Conservation (phyloP, 2,888 invertebrate genomes). For the Azorinus chamasolen region DNA sequence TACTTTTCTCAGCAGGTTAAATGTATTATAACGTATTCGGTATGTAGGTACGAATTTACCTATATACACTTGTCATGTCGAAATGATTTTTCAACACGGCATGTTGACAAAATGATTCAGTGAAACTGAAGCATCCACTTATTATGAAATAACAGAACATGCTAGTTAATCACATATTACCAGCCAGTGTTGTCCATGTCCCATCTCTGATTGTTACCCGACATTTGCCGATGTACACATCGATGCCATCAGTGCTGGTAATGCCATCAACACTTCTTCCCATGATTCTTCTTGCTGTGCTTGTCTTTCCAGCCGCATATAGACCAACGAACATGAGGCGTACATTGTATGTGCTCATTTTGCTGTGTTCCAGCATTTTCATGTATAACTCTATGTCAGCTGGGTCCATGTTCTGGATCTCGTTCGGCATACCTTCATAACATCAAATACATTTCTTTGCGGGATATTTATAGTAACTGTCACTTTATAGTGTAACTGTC, state of each 20-base stretch:
- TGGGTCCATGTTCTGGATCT: slow-evolving; percentile 36
- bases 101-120: no score
- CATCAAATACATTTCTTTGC: not conserved
- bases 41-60: no score
- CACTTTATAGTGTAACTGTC: no score
- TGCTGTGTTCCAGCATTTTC: slow-evolving; percentile 31
- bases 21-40: no score
- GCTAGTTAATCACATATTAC: no score
- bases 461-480: not conserved
- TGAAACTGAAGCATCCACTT: no score
- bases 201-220: slow-evolving; percentile 24
- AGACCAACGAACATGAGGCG: slow-evolving; percentile 57
- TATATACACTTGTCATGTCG: no score
- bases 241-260: slow-evolving; percentile 54
- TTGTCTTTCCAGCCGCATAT: slow-evolving; percentile 48
- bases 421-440: slow-evolving; percentile 8
- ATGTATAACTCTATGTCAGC: slow-evolving; percentile 38
- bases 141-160: no score
- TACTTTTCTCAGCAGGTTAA: no score
- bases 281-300: slow-evolving; percentile 47
- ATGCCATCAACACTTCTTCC: slow-evolving; percentile 34
- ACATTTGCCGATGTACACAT: slow-evolving; percentile 55
- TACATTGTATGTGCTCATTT: slow-evolving; percentile 39
- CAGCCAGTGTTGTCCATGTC: slow-evolving; percentile 39
- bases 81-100: no score